These are phyloP conservation scores for Esox niger DNA, from an alignment of 2,113 vertebrate species.

Conservation along the genomic window DNA sequence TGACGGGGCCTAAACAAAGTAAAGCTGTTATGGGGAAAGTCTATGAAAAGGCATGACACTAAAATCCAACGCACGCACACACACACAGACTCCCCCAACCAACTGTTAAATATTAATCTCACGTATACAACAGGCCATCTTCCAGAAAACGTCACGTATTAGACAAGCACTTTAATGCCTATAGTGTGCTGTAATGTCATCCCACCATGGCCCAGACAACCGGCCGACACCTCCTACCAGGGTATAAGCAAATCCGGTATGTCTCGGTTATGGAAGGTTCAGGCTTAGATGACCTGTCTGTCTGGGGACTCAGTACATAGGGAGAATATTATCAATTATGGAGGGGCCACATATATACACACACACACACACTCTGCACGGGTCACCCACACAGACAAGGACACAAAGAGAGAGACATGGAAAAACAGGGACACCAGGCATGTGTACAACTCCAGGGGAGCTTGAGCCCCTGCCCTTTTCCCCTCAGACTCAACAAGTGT, in stretches of 20 bases:
- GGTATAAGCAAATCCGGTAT: slow-evolving; percentile 30
- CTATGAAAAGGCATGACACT: neutral
- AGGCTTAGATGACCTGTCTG: slow-evolving; percentile 39
- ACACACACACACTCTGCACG: neutral
- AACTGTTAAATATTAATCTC: slow-evolving; percentile 1
- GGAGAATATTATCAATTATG: slow-evolving; percentile 59
- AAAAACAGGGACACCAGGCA: too few species aligned
- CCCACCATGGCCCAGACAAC: neutral
- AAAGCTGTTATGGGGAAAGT: too few species aligned
- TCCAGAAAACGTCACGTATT: slow-evolving; percentile 13
- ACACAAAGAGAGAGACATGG: too few species aligned
- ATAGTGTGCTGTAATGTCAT: neutral
- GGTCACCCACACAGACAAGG: too few species aligned
- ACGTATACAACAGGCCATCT: slow-evolving; percentile 5
- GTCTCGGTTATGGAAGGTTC: slow-evolving; percentile 44
- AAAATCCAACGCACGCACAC: neutral
- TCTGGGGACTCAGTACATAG: slow-evolving; percentile 41
- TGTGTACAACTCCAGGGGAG: too few species aligned
- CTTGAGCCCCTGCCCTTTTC: too few species aligned
- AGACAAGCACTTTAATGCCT: neutral
- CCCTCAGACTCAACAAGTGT: too few species aligned
- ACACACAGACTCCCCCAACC: neutral
- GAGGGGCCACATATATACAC: slow-evolving; percentile 39
- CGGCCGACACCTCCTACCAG: neutral
- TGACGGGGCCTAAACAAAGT: neutral